Conservation (phyloP, 2,797 vertebrate species). For the Enteromius argenteus region DNA sequence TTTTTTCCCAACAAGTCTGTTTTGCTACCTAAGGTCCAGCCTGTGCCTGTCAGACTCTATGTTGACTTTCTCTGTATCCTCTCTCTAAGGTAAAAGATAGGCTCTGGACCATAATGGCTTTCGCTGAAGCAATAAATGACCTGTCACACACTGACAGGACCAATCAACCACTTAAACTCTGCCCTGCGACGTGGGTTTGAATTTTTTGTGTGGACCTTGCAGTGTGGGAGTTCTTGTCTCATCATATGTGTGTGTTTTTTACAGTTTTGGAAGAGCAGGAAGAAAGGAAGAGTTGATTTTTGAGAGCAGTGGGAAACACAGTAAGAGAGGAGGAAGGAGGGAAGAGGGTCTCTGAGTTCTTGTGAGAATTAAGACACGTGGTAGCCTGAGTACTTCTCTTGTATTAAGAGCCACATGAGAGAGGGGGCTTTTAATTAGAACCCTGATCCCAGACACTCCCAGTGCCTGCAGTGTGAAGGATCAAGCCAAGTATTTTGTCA, state of each 20-base stretch:
- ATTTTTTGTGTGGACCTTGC: not conserved
- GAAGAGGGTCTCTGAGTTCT: not conserved
- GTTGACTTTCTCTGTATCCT: conserved; percentile 11
- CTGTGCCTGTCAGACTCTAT: conserved; percentile 14
- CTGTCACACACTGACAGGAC: conserved; percentile 66
- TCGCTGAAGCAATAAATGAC: conserved; percentile 65
- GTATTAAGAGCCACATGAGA: not conserved
- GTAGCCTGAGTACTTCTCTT: conserved; percentile 13
- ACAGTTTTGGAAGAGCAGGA: not conserved
- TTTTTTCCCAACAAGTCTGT: not conserved
- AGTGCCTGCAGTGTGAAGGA: conserved; percentile 2
- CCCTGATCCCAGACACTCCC: not conserved
- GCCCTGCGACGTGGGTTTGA: conserved; percentile 33
- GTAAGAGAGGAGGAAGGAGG: not conserved
- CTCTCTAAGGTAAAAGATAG: conserved; percentile 45
- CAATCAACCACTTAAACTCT: conserved; percentile 56
- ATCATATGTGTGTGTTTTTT: conserved; percentile 47
- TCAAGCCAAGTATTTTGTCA: not conserved
- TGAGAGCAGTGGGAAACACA: not conserved
- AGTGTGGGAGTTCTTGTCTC: not conserved
- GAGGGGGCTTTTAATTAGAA: conserved; percentile 19
- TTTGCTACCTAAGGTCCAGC: not conserved
- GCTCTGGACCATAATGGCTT: conserved; percentile 57
- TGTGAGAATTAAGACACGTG: conserved; percentile 7
- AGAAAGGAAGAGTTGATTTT: not conserved